A percentile compares a stretch with the other conserved stretches of the same genome.
Evolutionary conservation across 2,113 vertebrate genomes (phyloP).

Genomic region (Brachyhypopomus gauderio): DNA sequence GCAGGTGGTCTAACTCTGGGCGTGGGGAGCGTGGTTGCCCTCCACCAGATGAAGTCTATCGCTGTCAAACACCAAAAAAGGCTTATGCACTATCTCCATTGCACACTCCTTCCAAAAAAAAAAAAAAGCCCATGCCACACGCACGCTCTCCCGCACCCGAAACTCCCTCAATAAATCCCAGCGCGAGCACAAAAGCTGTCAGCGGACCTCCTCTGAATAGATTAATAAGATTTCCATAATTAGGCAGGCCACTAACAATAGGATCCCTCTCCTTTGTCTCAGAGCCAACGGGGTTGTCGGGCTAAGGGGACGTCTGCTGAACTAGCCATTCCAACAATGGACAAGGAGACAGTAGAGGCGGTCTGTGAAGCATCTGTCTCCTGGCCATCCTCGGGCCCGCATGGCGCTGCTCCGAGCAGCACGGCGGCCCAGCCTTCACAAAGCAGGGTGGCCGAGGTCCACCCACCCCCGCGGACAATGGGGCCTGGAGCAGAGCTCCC

Average conservation of each 20-base stretch:
- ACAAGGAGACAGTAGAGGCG: conserved; percentile 76
- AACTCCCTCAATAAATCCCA: conserved; percentile 77
- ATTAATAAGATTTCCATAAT: conserved; percentile 99
- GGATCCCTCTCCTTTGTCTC: conserved; percentile 92
- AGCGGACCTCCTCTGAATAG: conserved; percentile 82
- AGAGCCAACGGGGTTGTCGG: conserved; percentile 79
- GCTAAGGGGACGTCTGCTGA: conserved; percentile 80
- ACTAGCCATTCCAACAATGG: conserved; percentile 80
- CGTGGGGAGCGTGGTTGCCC: background rate
- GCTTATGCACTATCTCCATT: conserved; percentile 63
- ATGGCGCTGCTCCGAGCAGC: background rate
- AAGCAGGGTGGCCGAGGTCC: conserved; percentile 35
- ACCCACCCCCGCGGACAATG: conserved; percentile 36
- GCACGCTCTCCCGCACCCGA: conserved; percentile 50
- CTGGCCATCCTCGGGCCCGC: conserved; percentile 64
- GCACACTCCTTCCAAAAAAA: conserved; percentile 45
- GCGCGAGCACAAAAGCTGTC: conserved; percentile 74
- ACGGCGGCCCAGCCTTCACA: conserved; percentile 14
- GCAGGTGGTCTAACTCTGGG: conserved; percentile 24
- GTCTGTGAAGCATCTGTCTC: conserved; percentile 81
- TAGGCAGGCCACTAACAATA: conserved; percentile 86
- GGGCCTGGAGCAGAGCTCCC: conserved; percentile 31
- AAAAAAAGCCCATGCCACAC: conserved; percentile 5
- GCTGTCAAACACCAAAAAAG: conserved; percentile 4
- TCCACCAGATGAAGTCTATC: background rate